phyloP scores from a whole-genome alignment of 2,888 invertebrate species.

The Stomorhina lunata region DNA sequence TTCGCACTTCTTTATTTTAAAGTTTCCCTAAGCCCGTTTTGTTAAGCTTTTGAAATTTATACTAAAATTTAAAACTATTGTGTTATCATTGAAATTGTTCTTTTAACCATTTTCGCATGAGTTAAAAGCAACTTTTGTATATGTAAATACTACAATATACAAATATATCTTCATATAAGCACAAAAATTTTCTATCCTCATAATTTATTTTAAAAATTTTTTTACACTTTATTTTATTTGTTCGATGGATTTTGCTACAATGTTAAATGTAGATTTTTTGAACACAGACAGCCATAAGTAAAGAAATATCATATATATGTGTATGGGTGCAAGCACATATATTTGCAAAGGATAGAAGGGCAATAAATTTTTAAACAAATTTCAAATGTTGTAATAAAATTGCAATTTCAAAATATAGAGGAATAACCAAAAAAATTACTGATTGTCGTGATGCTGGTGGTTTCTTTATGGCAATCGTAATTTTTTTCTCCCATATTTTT shows the following conservation, averaged over 20 bases:
- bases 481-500: no score
- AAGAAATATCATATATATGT: slow-evolving; percentile 16
- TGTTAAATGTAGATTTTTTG: slow-evolving; percentile 50
- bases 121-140: no score
- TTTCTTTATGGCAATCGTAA: slow-evolving; percentile 20
- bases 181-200: not conserved
- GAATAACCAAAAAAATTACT: slow-evolving; percentile 44
- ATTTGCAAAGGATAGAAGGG: slow-evolving; percentile 33
- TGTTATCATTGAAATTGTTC: no score
- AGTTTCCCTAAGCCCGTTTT: no score
- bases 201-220: slow-evolving; percentile 7
- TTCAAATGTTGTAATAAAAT: slow-evolving; percentile 63
- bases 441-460: slow-evolving; percentile 48
- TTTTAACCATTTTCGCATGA: no score
- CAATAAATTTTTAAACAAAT: slow-evolving; percentile 60
- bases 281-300: no score
- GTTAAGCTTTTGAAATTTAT: no score
- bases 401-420: slow-evolving; percentile 46
- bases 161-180: no score
- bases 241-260: slow-evolving; percentile 37
- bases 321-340: not conserved
- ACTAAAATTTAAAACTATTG: no score
- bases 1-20: no score
- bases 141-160: no score
- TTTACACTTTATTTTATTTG: not conserved